Conservation (phyloP, 2,888 invertebrate species). For the Lithosia quadra region DNA sequence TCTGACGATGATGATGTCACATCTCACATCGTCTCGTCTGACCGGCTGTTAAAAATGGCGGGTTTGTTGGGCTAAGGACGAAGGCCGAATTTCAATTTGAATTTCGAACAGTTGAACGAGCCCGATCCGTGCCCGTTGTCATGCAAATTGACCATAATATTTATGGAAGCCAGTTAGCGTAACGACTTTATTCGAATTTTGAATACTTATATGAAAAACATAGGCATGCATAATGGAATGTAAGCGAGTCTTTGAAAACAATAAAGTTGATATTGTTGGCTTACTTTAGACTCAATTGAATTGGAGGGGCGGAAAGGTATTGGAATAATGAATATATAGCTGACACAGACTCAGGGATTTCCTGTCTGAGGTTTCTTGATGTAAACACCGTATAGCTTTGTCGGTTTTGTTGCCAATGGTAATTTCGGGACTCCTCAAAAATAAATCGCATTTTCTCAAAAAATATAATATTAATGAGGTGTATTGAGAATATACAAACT, state of each 20-base stretch:
- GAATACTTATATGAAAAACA: conserved; percentile 28
- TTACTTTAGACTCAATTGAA: not conserved
- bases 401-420: not conserved
- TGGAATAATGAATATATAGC: not conserved
- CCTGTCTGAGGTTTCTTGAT: not conserved
- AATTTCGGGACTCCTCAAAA: too few species aligned
- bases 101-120: conserved; percentile 54
- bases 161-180: conserved; percentile 46
- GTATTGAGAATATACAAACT: too few species aligned
- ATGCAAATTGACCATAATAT: conserved; percentile 64
- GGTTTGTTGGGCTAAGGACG: conserved; percentile 60
- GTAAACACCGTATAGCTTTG: not conserved
- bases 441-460: too few species aligned
- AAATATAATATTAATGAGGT: too few species aligned
- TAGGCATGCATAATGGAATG: conserved; percentile 19
- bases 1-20: conserved; percentile 62
- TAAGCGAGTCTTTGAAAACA: not conserved
- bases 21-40: conserved; percentile 44
- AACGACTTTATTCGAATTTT: conserved; percentile 50
- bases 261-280: not conserved
- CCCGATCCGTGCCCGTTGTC: conserved; percentile 58
- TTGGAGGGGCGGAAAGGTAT: not conserved
- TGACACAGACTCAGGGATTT: not conserved
- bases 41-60: conserved; percentile 49
- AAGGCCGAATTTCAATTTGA: conserved; percentile 69